These are phyloP conservation scores for Sorex araneus DNA, from an alignment of 2,113 vertebrate genomes.

Conservation along the genomic window DNA sequence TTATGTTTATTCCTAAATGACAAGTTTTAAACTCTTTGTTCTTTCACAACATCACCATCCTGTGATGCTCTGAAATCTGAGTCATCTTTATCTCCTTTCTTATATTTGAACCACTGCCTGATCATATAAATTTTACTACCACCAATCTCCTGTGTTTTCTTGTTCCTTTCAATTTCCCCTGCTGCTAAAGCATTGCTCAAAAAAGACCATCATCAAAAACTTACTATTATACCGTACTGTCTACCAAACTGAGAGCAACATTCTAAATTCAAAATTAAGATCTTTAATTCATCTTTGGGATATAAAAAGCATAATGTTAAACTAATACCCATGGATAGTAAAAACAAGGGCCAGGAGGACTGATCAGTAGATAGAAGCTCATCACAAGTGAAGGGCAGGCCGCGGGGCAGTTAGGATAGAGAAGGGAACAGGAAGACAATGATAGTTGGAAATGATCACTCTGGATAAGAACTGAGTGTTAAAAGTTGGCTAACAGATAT, in stretches of 20 bases:
- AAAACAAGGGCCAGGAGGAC: no score
- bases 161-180: background rate
- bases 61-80: background rate
- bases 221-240: background rate
- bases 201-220: background rate
- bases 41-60: background rate
- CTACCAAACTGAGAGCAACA: background rate
- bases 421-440: no score
- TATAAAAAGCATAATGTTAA: no score
- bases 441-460: no score
- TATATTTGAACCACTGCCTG: background rate
- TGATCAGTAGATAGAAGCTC: no score
- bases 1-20: constrained; percentile 25
- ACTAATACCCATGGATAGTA: no score
- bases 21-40: background rate
- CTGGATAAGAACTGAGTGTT: no score
- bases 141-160: background rate
- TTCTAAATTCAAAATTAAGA: background rate
- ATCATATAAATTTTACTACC: background rate
- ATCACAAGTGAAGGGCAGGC: no score
- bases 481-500: no score
- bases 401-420: no score
- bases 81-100: background rate
- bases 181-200: background rate
- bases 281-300: no score